Percentiles rank a stretch among this genome's conserved stretches.
Evolutionary conservation across 2,888 invertebrate genomes (phyloP).

Genomic region (Tanytarsus gracilentus): DNA sequence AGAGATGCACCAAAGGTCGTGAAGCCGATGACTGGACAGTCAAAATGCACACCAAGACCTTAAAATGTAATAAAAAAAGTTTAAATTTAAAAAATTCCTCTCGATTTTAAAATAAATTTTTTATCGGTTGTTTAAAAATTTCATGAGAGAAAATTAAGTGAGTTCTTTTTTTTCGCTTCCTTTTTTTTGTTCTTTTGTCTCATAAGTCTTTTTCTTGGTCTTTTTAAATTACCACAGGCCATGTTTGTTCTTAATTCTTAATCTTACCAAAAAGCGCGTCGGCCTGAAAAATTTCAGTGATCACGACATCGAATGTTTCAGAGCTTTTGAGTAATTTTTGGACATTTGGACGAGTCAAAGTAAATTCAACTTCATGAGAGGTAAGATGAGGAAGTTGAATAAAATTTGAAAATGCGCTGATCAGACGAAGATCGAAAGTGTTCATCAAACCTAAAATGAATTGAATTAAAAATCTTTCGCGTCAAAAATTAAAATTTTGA

Average conservation of each 20-base stretch:
- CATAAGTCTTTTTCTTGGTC: too few relatives aligned
- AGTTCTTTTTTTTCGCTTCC: too few relatives aligned
- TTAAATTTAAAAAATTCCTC: too few relatives aligned
- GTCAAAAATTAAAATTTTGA: not conserved
- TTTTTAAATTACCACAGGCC: too few relatives aligned
- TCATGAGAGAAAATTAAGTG: too few relatives aligned
- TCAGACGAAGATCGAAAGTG: not conserved
- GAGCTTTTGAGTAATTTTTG: not conserved
- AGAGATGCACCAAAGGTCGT: conserved; percentile 26
- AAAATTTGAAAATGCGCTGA: not conserved
- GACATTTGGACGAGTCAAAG: not conserved
- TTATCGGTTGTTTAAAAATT: too few relatives aligned
- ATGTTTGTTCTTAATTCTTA: too few relatives aligned
- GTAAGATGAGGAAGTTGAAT: not conserved
- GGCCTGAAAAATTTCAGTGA: not conserved
- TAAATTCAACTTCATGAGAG: not conserved
- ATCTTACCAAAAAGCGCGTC: not conserved
- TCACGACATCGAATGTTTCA: not conserved
- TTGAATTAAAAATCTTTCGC: not conserved
- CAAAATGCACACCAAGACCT: conserved; percentile 33
- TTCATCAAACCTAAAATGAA: not conserved
- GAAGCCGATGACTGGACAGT: conserved; percentile 32
- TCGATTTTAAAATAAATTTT: too few relatives aligned
- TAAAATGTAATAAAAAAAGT: too few relatives aligned
- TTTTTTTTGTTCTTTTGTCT: too few relatives aligned